Base-by-base conservation (phyloP, 2,888 invertebrate species). In the Microctonus aethiopoides region DNA sequence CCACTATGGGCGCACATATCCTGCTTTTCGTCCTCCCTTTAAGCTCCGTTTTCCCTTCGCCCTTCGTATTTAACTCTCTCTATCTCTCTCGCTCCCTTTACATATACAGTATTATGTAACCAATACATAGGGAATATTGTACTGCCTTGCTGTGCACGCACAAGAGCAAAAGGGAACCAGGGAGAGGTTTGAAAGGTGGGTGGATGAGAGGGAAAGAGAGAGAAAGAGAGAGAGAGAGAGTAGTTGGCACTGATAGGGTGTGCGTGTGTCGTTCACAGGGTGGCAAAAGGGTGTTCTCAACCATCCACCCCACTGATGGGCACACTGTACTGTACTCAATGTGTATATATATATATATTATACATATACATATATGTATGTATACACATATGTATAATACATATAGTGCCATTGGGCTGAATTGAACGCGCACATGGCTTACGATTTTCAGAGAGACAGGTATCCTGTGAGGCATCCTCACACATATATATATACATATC, bases 401-500 rank as follows among this genome's bases (percentile, higher is more conserved):
- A 32, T 20, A 46, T 29, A 66, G 56, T 60, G 52, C 54, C 52
- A 75, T 75, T 77, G 54, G 75, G 76, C 75, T 76, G 76, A 76
- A 78, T 75, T 75, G 73, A 67, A 59, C 68, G 46, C 46, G 74
- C 75, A 78, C 79, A 75, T 75, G 76, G 73, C 74, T 74, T 76
- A 76, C 76, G 74, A 74, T 79, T 79, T 79, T 77, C 78, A 75
- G 76, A 78, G 78, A 79, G 81, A 81, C 79, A 81, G 81, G 80
- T 81, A 82, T 80, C 79, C 78, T 76, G 75, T 60, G 80, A 76
- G 79, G 76, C 78, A 59, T 62, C 69, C 36, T 29, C 64, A 68
- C 24, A 64, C 63, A 68, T 54, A 62, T 56, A 59, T n/a, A n/a
- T n/a, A n/a, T n/a, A n/a, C n/a, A n/a, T n/a, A n/a, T n/a, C n/a